These are phyloP conservation scores for Palythoa grandis DNA, from an alignment of 92 coral and sea anemone species.

Conservation along the genomic window DNA sequence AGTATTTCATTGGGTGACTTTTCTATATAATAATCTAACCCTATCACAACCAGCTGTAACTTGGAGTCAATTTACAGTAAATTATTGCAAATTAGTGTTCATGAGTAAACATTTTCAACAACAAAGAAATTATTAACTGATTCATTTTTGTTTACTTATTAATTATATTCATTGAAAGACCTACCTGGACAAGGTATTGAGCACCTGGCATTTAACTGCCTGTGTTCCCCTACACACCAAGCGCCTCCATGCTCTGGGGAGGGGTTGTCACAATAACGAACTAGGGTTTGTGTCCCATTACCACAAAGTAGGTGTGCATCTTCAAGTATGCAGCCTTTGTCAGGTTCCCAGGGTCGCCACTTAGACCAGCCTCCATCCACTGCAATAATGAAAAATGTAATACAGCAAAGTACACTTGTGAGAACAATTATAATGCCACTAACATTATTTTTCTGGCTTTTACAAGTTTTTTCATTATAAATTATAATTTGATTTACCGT, in stretches of 20 bases:
- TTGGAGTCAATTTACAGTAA: too few species aligned
- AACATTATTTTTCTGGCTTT: too few species aligned
- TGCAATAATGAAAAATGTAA: neutral
- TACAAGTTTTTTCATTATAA: too few species aligned
- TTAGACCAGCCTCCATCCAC: conserved; percentile 42
- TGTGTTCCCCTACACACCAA: conserved; percentile 23
- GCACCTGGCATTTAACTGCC: conserved; percentile 16
- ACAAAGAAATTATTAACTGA: too few species aligned
- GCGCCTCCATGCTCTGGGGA: conserved; percentile 11
- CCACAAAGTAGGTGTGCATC: conserved; percentile 31
- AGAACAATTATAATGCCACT: too few species aligned
- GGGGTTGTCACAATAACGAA: conserved; percentile 31
- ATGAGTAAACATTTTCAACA: too few species aligned
- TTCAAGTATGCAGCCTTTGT: conserved; percentile 18
- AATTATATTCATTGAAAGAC: neutral
- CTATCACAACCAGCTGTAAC: too few species aligned
- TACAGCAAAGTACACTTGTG: neutral
- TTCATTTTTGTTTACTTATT: too few species aligned
- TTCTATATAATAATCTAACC: too few species aligned
- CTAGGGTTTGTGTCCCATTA: conserved; percentile 17
- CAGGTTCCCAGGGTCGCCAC: conserved; percentile 38
- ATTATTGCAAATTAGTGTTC: too few species aligned
- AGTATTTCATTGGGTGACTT: too few species aligned
- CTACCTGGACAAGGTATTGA: conserved; percentile 32
- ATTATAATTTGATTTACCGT: too few species aligned